Conservation (phyloP, 2,797 vertebrate genomes). For the Dallia pectoralis region DNA sequence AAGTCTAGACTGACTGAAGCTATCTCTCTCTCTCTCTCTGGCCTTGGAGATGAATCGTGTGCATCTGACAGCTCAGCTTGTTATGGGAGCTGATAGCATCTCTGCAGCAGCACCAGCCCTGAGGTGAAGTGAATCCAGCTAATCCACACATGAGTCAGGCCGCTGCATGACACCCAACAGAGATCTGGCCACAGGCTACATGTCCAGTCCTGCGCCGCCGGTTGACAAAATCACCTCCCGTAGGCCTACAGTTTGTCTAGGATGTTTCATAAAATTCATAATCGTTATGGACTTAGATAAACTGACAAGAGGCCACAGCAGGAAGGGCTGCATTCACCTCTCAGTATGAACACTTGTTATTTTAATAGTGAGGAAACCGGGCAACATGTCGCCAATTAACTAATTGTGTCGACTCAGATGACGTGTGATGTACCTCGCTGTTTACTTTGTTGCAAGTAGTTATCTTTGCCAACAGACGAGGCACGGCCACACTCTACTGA, state of each 20-base stretch:
- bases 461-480: conserved; percentile 23
- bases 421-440: conserved; percentile 41
- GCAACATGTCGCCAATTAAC: conserved; percentile 44
- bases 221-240: background rate
- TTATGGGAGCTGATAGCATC: conserved; percentile 34
- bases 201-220: background rate
- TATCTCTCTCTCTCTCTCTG: background rate
- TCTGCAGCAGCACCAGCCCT: conserved; percentile 17
- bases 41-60: conserved; percentile 10
- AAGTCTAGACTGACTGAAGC: conserved; percentile 5
- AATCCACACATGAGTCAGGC: background rate
- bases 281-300: background rate
- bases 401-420: conserved; percentile 16
- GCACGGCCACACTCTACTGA: conserved; percentile 7
- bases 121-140: conserved; percentile 4
- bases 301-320: background rate
- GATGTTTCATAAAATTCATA: background rate
- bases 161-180: conserved; percentile 10
- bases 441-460: conserved; percentile 44
- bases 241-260: background rate
- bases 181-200: conserved; percentile 4
- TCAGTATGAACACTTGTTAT: conserved; percentile 8
- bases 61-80: conserved; percentile 20
- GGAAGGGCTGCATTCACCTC: background rate
- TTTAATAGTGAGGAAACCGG: conserved; percentile 26